Base-by-base conservation (phyloP, 2,888 invertebrate genomes). In the Cybosia mesomella region DNA sequence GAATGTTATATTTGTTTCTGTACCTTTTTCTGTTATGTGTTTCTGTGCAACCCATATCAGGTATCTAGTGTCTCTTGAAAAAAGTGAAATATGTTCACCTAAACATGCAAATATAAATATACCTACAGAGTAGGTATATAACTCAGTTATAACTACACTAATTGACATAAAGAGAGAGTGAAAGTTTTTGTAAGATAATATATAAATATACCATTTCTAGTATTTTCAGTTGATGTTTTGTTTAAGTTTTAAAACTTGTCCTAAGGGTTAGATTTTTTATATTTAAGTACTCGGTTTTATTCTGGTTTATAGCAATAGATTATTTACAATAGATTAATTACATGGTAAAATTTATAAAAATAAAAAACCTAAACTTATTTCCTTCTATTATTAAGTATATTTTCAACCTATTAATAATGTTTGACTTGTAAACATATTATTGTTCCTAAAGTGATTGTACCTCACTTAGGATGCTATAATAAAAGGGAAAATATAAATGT, bases 91-190 rank as follows among this genome's bases (percentile, higher is more conserved):
- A 43, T 43, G 18, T 18, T 43, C 43, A 43, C 43, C 18, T n/a
- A 49, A 49, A 49, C n/a, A 49, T 49, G 49, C 49, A 49, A 49
- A 49, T 49, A 9, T 49, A 49, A 49, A n/a, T n/a, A 18, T 49
- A n/a, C 49, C 49, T n/a, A n/a, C 49, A 49, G n/a, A 49, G 49
- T n/a, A n/a, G n/a, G n/a, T 49, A 49, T n/a, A 49, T 49, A 43
- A 43, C 43, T 43, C 43, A 7, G 18, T 43, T 43, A 39, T 39
- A 49, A n/a, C n/a, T 49, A 43, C 3, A 49, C 49, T 49, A 49
- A 49, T 43, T 43, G 43, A 43, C 43, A 43, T n/a, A 18, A 43
- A 4, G 18, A 49, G 18, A 18, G n/a, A 49, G 49, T 49, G 49
- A 49, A 49, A 49, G n/a, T 49, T n/a, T 49, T 49, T 18, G 28